Evolutionary conservation across 2,888 invertebrate species (phyloP).

Genomic region (Rhagophthalmus giganteus): DNA sequence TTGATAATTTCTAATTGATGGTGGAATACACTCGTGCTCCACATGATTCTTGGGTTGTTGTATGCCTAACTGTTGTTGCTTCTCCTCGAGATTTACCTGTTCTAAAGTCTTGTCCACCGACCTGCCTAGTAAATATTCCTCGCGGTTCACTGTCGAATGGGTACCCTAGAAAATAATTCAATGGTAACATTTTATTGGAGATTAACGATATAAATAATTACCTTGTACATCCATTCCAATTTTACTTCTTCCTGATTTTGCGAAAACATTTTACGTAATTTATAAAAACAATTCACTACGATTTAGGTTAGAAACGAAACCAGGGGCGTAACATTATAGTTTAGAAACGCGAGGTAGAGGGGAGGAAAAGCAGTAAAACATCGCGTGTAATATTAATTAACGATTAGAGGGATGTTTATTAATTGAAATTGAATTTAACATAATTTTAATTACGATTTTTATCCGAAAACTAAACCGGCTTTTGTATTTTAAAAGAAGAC

Average conservation of each 20-base stretch:
- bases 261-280: slow-evolving; percentile 35
- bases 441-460: too few species aligned
- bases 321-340: not conserved
- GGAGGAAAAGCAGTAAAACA: too few species aligned
- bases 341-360: too few species aligned
- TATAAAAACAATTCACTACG: too few species aligned
- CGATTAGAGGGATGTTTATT: too few species aligned
- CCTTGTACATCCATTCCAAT: slow-evolving; percentile 89
- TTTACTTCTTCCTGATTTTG: slow-evolving; percentile 61
- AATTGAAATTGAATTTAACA: too few species aligned
- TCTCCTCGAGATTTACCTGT: slow-evolving; percentile 63
- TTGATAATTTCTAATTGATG: slow-evolving; percentile 62
- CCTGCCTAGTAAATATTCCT: slow-evolving; percentile 87
- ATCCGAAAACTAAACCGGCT: too few species aligned
- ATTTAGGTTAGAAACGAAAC: too few species aligned
- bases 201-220: slow-evolving; percentile 47
- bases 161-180: slow-evolving; percentile 55
- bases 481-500: too few species aligned
- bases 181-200: not conserved
- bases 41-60: slow-evolving; percentile 65
- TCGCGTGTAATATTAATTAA: too few species aligned
- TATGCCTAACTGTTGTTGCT: slow-evolving; percentile 47
- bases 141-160: slow-evolving; percentile 69
- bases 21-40: slow-evolving; percentile 79
- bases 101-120: slow-evolving; percentile 80